Conservation (phyloP, 2,113 vertebrate species). For the Nestor notabilis region DNA sequence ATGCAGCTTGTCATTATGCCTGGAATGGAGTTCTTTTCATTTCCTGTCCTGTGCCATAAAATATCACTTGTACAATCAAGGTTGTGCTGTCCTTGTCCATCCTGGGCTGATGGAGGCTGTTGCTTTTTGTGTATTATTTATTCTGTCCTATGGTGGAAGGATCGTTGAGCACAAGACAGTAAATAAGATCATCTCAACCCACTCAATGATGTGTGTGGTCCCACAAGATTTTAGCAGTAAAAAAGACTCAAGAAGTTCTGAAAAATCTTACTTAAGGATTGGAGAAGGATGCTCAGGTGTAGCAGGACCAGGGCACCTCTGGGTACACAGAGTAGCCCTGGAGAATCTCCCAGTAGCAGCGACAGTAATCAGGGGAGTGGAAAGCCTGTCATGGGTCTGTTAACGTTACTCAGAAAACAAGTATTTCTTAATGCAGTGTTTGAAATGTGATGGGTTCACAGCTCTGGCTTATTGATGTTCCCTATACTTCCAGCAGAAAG, state of each 20-base stretch:
- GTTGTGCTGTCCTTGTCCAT: not conserved
- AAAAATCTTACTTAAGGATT: not conserved
- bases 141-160: not conserved
- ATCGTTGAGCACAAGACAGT: not conserved
- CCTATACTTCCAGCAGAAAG: not conserved
- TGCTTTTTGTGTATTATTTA: not conserved
- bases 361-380: not conserved
- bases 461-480: not conserved
- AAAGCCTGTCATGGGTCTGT: not conserved
- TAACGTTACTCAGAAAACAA: not conserved
- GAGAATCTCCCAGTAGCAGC: not conserved
- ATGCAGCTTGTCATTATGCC: not conserved
- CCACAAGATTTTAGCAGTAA: not conserved
- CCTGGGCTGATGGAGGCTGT: not conserved
- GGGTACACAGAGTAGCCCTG: not conserved
- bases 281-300: not conserved
- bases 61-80: not conserved
- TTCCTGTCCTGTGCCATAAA: not conserved
- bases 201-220: not conserved
- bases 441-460: not conserved
- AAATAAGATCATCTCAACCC: not conserved
- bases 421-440: not conserved
- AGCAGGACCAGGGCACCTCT: not conserved
- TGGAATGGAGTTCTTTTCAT: not conserved
- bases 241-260: not conserved